Percentiles rank a stretch among this genome's conserved stretches.
phyloP scores from a whole-genome alignment of 2,888 invertebrate species.

The Trisateles emortualis region DNA sequence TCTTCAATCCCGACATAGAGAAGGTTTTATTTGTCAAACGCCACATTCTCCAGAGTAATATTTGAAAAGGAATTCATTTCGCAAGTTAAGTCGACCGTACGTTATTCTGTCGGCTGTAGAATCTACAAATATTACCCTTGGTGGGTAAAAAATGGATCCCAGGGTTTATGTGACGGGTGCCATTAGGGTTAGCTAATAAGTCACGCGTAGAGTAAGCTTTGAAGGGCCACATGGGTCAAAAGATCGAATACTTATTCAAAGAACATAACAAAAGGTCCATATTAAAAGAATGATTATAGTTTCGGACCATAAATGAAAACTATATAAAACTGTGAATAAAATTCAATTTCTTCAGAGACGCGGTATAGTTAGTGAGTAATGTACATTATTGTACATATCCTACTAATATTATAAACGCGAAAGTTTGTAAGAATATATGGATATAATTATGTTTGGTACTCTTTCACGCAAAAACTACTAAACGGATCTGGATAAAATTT shows the following conservation, averaged over 20 bases:
- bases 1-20: slow-evolving; percentile 36
- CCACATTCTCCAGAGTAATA: slow-evolving; percentile 45
- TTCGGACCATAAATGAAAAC: too few species aligned
- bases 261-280: neutral
- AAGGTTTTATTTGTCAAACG: slow-evolving; percentile 52
- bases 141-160: slow-evolving; percentile 26
- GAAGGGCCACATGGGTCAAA: slow-evolving; percentile 15
- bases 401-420: too few species aligned
- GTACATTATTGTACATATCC: too few species aligned
- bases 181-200: slow-evolving; percentile 39
- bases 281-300: too few species aligned
- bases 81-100: slow-evolving; percentile 47
- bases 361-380: too few species aligned
- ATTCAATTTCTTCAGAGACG: too few species aligned
- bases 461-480: too few species aligned
- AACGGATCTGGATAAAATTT: too few species aligned
- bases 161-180: slow-evolving; percentile 21
- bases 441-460: too few species aligned
- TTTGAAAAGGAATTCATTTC: slow-evolving; percentile 52
- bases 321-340: too few species aligned
- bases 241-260: slow-evolving; percentile 1
- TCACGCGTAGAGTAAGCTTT: slow-evolving; percentile 13
- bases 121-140: slow-evolving; percentile 50
- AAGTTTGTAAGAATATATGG: too few species aligned
- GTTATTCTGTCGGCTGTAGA: slow-evolving; percentile 44